Conservation (phyloP, 1,140 invertebrate species). For the Catajapyx aquilonaris region DNA sequence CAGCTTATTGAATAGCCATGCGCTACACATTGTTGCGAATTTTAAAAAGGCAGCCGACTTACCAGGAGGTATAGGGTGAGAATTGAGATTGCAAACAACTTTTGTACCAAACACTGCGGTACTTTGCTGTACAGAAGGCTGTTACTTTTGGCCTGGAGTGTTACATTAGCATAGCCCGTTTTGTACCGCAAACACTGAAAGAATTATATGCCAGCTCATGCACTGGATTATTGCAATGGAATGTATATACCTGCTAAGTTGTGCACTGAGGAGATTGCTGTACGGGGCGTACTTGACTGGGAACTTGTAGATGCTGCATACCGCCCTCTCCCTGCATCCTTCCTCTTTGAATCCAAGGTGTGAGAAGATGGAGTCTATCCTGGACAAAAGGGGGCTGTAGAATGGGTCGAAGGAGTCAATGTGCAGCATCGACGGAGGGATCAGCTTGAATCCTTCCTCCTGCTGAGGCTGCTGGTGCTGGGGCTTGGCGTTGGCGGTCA, state of each 20-base stretch:
- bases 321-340: conserved; percentile 50
- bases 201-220: too few relatives aligned
- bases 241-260: conserved; percentile 66
- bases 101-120: too few relatives aligned
- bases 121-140: too few relatives aligned
- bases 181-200: too few relatives aligned
- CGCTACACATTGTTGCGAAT: too few relatives aligned
- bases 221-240: too few relatives aligned
- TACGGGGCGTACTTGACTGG: conserved; percentile 67
- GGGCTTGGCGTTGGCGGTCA: neutral
- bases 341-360: conserved; percentile 45
- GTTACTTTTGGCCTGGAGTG: too few relatives aligned
- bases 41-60: too few relatives aligned
- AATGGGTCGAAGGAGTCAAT: conserved; percentile 69
- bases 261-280: conserved; percentile 66
- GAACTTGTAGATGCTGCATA: conserved; percentile 65
- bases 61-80: too few relatives aligned
- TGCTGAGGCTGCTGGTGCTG: neutral
- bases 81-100: too few relatives aligned
- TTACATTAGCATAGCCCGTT: too few relatives aligned
- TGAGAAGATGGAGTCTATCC: conserved; percentile 59
- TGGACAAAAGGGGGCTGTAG: conserved; percentile 56
- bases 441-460: conserved; percentile 51
- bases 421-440: conserved; percentile 54
- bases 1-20: too few relatives aligned